Evolutionary conservation across 2,888 invertebrate species (phyloP).

Genomic region (Acrobasis repandana): DNA sequence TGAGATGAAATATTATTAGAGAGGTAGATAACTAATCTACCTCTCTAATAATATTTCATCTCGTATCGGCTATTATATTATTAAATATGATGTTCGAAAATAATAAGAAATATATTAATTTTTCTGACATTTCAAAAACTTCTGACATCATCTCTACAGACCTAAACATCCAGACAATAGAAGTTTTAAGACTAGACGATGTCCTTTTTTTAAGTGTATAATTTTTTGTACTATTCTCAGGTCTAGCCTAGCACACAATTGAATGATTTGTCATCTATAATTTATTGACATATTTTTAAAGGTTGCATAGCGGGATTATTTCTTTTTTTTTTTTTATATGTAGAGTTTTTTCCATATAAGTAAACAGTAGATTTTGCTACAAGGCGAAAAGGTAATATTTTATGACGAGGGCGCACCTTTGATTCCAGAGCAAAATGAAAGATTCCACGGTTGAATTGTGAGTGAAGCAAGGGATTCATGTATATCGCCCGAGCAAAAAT

Average conservation of each 20-base stretch:
- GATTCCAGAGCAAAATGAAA: too few species aligned
- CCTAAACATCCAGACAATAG: constrained; percentile 3
- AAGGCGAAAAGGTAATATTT: too few species aligned
- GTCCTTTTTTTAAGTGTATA: background rate
- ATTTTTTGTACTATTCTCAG: constrained; percentile 1
- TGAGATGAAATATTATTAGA: too few species aligned
- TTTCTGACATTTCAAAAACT: background rate
- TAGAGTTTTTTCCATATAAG: background rate
- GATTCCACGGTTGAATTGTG: too few species aligned
- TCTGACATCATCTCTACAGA: constrained; percentile 13
- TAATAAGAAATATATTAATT: background rate
- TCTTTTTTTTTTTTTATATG: background rate
- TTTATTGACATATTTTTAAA: constrained; percentile 14
- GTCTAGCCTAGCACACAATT: constrained; percentile 13
- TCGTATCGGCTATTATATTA: background rate
- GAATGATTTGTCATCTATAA: constrained; percentile 16
- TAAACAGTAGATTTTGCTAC: too few species aligned
- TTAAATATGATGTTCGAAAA: background rate
- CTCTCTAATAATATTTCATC: too few species aligned
- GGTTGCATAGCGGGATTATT: constrained; percentile 14
- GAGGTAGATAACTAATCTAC: too few species aligned
- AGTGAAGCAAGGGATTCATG: too few species aligned
- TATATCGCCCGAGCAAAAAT: too few species aligned
- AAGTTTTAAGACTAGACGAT: background rate
- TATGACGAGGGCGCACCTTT: too few species aligned